Base-by-base conservation (phyloP, 2,797 vertebrate species). In the Gorsachius magnificus region DNA sequence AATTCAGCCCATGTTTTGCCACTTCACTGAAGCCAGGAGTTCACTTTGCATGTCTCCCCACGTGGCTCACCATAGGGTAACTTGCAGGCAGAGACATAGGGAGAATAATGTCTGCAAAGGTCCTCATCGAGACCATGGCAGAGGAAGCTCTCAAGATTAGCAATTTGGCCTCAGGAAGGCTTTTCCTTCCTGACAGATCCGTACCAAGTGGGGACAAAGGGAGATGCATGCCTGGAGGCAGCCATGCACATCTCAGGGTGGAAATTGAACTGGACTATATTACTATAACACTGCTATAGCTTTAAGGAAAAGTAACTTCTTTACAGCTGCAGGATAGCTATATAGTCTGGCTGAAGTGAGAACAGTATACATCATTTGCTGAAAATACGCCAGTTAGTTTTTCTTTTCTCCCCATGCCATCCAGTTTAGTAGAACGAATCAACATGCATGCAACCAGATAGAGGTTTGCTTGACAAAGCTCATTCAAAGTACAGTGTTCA, bases 1-100 rank as follows among this genome's bases (percentile, higher is more conserved):
- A 48, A 56, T 48, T 83, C 28, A 1, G 6, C 21, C 12, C 48
- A 8, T 33, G 33, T 72, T 87, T 80, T 29, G 29, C 2, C 2
- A 38, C n/a, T 71, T 78, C 17, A 14, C 4, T 68, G 72, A 65
- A 81, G 36, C 31, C 53, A 68, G 61, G 11, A 77, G 18, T 64
- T 77, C 33, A 9, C 41, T 57, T 53, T 71, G 12, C 26, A 4
- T 7, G 5, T 71, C 26, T 75, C 28, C 31, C 26, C 28, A 20
- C 2, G 6, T 33, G 29, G 26, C 10, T 31, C 31, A 33, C 31
- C 20, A 11, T 2, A 28, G 22, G 5, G 16, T 43, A 60, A 60
- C 18, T n/a, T 58, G 16, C 11, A 75, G 22, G 26, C 31, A 36
- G 33, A 63, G 28, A 16, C 19, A 9, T 0, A 1, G 16, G 6